These are phyloP conservation scores for Eurois occulta DNA, from an alignment of 2,888 invertebrate species.

Conservation along the genomic window DNA sequence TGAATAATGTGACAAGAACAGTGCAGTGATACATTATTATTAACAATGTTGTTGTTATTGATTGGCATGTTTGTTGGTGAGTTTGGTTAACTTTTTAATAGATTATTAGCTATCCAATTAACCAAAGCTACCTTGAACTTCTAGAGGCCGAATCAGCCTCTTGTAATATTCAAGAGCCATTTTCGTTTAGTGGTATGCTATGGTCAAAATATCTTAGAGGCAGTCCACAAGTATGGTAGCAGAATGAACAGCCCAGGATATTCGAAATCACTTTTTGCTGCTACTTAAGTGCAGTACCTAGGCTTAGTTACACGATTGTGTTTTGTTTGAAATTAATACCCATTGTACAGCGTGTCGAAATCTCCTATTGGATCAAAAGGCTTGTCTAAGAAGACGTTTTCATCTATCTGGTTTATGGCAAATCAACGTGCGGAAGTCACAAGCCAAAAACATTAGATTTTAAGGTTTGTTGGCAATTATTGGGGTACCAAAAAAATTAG, in stretches of 20 bases:
- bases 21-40: conserved; percentile 60
- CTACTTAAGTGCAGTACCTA: no score
- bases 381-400: background rate
- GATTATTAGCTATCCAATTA: background rate
- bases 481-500: background rate
- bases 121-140: background rate
- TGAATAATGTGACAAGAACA: conserved; percentile 64
- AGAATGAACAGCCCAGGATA: no score
- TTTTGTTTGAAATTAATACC: background rate
- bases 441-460: background rate
- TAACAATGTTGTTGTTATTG: conserved; percentile 77
- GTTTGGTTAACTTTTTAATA: conserved; percentile 59
- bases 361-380: background rate
- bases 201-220: background rate
- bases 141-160: background rate
- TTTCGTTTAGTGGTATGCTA: background rate
- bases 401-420: background rate
- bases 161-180: rapidly evolving
- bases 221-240: background rate
- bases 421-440: background rate
- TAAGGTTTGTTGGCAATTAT: background rate
- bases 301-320: no score
- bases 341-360: background rate
- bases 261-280: background rate
- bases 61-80: conserved; percentile 78